Conservation (phyloP, 2,113 vertebrate genomes). For the Myxocyprinus asiaticus region DNA sequence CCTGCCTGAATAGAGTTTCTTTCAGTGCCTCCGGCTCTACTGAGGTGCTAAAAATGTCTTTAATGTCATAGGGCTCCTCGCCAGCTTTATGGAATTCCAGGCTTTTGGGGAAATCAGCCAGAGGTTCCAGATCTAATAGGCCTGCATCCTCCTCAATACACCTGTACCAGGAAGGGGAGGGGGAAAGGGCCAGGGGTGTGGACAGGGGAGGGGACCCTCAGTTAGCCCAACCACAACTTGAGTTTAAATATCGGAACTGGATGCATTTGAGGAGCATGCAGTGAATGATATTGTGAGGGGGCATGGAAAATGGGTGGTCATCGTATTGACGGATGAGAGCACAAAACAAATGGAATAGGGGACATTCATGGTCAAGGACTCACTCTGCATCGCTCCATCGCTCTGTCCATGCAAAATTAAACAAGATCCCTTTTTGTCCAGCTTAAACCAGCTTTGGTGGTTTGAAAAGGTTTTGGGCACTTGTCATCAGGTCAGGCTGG, state of each 20-base stretch:
- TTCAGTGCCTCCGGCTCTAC: constrained; percentile 97
- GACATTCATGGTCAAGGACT: neutral
- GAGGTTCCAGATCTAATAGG: constrained; percentile 93
- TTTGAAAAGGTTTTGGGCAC: no score
- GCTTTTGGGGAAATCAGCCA: constrained; percentile 93
- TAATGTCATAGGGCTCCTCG: constrained; percentile 94
- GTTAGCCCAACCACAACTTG: constrained; percentile 69
- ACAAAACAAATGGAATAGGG: constrained; percentile 11
- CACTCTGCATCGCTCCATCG: neutral
- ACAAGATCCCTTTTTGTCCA: neutral
- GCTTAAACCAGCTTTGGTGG: neutral
- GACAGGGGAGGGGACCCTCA: constrained; percentile 63
- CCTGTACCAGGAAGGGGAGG: constrained; percentile 79
- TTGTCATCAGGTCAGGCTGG: no score
- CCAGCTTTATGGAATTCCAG: constrained; percentile 95
- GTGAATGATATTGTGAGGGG: constrained; percentile 45
- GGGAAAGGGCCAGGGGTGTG: constrained; percentile 66
- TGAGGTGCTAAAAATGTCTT: constrained; percentile 96
- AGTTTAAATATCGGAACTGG: neutral
- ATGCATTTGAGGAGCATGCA: constrained; percentile 7
- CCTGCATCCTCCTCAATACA: constrained; percentile 91
- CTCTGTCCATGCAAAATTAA: constrained; percentile 6
- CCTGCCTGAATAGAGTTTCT: constrained; percentile 99
- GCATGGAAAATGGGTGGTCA: neutral
- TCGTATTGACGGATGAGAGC: neutral